Evolutionary conservation across 2,888 invertebrate genomes (phyloP), one percentile per base, ranked within the genome.

Genomic region (Smittia sp.): DNA sequence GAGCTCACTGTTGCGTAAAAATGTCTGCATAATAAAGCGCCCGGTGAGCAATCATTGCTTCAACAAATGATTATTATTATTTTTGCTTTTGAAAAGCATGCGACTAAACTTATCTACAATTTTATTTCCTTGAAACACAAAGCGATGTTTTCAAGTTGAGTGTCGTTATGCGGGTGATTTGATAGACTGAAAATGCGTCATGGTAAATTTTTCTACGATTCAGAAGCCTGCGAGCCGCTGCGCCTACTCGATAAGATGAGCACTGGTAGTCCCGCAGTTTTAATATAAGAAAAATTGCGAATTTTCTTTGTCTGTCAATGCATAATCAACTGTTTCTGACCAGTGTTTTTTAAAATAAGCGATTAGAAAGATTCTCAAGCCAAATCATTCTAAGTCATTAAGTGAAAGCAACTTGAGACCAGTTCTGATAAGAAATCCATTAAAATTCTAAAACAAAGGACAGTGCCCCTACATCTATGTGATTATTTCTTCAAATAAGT

Each of bases 1-100:
- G n/a, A n/a, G 69, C 54, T 69, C 69, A 69, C 32, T 69, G 52
- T 69, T 69, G 69, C 69, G 41, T 69, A 69, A 69, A 69, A 69
- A 46, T 54, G 69, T 69, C 32, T 69, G 69, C 25, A 9, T 27
- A 32, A 54, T 54, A 52, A 69, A 25, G 15, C 13, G n/a, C 11
- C 15, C 41, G 39, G 46, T 69, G 69, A 27, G 54, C 20, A 67
- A 39, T 46, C 18, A n/a, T 32, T 67, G 39, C 41, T 18, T 15
- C 6, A 15, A 69, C 69, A 69, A 69, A 69, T 69, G 52, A 54
- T 69, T 69, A 69, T 69, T 69, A 18, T 27, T 25, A 6, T 58
- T 58, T 6, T 22, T 20, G 58, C 18, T 58, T 58, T 22, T 9
- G 7, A 15, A 18, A 58, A 58, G 18, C 22, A 20, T 58, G 15